Percentiles rank a stretch among this genome's conserved stretches.
Conservation (phyloP, 2,888 invertebrate genomes). For the Drosophila meridionalis region DNA sequence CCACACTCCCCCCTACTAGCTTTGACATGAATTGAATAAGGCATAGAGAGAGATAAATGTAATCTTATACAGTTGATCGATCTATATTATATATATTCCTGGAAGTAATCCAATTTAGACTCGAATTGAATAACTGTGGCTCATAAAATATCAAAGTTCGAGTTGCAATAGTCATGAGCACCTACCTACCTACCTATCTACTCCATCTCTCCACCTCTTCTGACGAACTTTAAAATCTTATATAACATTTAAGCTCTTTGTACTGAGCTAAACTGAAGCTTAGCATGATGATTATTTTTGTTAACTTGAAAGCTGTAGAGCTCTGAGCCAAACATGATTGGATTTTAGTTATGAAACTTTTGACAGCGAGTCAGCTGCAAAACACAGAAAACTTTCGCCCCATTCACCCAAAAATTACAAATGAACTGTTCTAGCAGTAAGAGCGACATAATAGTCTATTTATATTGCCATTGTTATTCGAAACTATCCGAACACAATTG, state of each 20-base stretch:
- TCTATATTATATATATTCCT: background rate
- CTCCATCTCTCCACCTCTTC: background rate
- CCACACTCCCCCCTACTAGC: too few relatives aligned
- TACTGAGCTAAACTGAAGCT: background rate
- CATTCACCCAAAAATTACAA: background rate
- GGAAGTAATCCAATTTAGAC: background rate
- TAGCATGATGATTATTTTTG: background rate
- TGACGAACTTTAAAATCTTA: background rate
- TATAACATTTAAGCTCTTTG: background rate
- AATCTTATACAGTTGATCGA: background rate
- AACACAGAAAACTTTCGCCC: background rate
- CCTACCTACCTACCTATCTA: too few relatives aligned
- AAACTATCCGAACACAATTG: background rate
- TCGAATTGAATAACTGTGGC: background rate
- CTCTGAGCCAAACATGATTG: background rate
- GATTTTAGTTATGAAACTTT: constrained; percentile 4
- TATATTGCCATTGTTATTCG: background rate
- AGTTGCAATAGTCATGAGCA: background rate
- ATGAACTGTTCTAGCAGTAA: background rate
- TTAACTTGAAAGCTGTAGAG: background rate
- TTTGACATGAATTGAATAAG: background rate
- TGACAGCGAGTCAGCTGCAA: background rate
- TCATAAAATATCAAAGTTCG: background rate
- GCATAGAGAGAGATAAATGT: background rate
- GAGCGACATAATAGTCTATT: background rate